Conservation (phyloP, 2,113 vertebrate species). For the Taurulus bubalis region DNA sequence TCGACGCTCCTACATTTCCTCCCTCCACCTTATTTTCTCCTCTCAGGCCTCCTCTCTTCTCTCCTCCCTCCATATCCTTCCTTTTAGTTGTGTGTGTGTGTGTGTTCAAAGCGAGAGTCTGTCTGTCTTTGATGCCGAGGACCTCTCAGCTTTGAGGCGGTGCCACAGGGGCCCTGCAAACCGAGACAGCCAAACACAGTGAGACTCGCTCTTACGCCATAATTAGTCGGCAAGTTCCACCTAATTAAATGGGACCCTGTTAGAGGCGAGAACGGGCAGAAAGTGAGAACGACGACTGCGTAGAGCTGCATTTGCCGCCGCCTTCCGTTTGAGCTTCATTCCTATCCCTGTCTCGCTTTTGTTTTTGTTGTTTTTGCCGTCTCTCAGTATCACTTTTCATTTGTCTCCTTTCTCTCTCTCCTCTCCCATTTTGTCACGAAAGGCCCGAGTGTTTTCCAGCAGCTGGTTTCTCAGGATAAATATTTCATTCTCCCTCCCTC, state of each 20-base stretch:
- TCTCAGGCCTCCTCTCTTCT: conserved; percentile 7
- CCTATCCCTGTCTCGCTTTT: not conserved
- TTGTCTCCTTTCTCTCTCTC: not conserved
- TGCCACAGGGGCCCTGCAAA: conserved; percentile 46
- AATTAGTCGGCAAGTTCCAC: conserved; percentile 79
- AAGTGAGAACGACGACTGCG: conserved; percentile 11
- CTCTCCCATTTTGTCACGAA: conserved; percentile 6
- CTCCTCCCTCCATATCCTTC: not conserved
- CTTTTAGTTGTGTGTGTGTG: not conserved
- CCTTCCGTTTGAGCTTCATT: conserved; percentile 13
- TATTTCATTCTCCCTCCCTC: conserved; percentile 56
- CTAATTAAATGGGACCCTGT: conserved; percentile 81
- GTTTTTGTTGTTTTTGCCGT: not conserved
- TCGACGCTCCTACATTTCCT: conserved; percentile 28
- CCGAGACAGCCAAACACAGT: conserved; percentile 51
- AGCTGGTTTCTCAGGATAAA: conserved; percentile 57
- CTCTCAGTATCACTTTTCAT: not conserved
- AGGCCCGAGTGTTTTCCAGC: conserved; percentile 30
- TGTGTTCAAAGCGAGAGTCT: conserved; percentile 24
- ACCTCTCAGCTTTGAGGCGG: conserved; percentile 63
- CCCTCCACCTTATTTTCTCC: conserved; percentile 53
- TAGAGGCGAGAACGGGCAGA: conserved; percentile 56
- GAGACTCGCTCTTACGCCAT: conserved; percentile 61
- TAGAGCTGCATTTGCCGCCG: conserved; percentile 3
- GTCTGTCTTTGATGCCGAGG: conserved; percentile 57